Evolutionary conservation across 92 coral and sea anemone species (phyloP).

Genomic region (Zoanthus gigantus): DNA sequence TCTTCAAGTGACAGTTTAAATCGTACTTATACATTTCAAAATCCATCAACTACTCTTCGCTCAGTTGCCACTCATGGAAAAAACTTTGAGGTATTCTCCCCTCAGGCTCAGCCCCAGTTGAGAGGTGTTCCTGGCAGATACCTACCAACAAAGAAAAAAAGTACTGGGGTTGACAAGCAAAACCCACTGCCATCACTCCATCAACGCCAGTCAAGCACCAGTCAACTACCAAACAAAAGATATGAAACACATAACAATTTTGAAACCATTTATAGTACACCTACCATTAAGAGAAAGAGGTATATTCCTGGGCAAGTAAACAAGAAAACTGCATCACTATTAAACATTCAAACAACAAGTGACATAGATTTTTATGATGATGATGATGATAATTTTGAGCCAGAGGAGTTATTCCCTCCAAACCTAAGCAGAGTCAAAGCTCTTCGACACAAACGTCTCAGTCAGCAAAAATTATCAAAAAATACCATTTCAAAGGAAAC

Average conservation of each 20-base stretch:
- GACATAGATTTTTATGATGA: background rate
- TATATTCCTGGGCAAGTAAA: conserved; percentile 6
- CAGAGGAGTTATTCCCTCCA: conserved; percentile 68
- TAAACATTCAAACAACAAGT: conserved; percentile 40
- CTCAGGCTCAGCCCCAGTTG: conserved; percentile 8
- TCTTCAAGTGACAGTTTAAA: conserved; percentile 21
- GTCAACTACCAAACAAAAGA: conserved; percentile 81
- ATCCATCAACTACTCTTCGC: conserved; percentile 26
- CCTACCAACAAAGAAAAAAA: conserved; percentile 64
- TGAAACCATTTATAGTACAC: conserved; percentile 25
- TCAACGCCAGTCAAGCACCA: conserved; percentile 36
- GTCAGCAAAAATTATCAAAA: conserved; percentile 60
- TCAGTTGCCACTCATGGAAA: conserved; percentile 3
- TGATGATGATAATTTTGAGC: conserved; percentile 48
- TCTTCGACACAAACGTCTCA: conserved; percentile 69
- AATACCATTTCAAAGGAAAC: conserved; percentile 27
- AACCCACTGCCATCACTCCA: conserved; percentile 84
- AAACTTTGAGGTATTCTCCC: conserved; percentile 15
- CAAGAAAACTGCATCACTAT: background rate
- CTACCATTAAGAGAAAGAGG: conserved; percentile 46
- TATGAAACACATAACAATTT: conserved; percentile 77
- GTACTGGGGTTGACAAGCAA: conserved; percentile 84
- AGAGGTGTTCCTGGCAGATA: conserved; percentile 9
- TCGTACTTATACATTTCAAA: background rate
- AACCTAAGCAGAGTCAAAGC: conserved; percentile 80